These are phyloP conservation scores for Drosophila bocqueti DNA, from an alignment of 1,140 invertebrate species.

Conservation along the genomic window DNA sequence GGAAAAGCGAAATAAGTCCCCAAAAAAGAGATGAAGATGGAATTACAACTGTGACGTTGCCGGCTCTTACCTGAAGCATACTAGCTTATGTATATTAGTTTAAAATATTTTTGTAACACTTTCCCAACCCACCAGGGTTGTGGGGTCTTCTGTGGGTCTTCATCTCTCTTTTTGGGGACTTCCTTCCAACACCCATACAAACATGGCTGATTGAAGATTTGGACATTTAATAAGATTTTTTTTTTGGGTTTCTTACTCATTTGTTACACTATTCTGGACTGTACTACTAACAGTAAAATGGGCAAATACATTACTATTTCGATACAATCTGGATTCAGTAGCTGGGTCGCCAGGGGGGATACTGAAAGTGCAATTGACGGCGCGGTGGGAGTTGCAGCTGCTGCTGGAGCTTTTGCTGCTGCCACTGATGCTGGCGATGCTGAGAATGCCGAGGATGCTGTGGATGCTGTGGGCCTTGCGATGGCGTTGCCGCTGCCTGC, in stretches of 20 bases:
- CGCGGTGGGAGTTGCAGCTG: constrained; percentile 11
- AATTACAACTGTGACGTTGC: too few species aligned
- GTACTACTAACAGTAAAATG: not conserved
- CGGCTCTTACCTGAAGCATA: too few species aligned
- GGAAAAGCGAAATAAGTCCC: too few species aligned
- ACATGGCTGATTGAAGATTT: not conserved
- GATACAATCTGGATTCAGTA: constrained; percentile 22
- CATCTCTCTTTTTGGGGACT: too few species aligned
- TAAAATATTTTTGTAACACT: too few species aligned
- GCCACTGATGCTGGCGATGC: not conserved
- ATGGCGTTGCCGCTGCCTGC: not conserved
- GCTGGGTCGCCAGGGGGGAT: constrained; percentile 41
- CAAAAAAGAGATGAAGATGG: too few species aligned
- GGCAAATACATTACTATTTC: not conserved
- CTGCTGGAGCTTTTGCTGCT: not conserved
- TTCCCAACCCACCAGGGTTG: too few species aligned
- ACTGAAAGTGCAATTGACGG: constrained; percentile 29
- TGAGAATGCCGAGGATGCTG: too few species aligned
- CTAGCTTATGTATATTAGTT: too few species aligned
- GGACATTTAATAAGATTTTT: not conserved
- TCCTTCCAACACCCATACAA: too few species aligned
- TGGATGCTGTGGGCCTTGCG: not conserved
- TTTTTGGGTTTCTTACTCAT: too few species aligned
- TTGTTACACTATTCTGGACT: not conserved
- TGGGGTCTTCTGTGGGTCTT: too few species aligned